These are phyloP conservation scores for Epsilonema sp. DNA, from an alignment of 2,888 invertebrate genomes.

Conservation along the genomic window DNA sequence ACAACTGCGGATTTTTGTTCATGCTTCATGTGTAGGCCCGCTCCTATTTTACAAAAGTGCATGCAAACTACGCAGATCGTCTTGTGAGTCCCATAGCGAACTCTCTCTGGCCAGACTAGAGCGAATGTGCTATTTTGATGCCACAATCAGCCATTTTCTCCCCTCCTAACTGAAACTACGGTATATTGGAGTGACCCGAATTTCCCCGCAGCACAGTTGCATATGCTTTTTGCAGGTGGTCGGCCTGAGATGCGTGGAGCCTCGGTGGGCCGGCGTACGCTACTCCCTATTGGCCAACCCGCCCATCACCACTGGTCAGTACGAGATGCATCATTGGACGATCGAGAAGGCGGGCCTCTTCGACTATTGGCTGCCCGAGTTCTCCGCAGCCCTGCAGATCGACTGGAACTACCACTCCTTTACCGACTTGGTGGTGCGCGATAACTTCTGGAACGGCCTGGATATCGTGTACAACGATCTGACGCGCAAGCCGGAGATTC, in stretches of 20 bases:
- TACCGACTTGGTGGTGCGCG: conserved; percentile 42
- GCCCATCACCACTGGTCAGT: conserved; percentile 36
- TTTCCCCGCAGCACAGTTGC: background rate
- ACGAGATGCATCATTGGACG: conserved; percentile 63
- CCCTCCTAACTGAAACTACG: no score
- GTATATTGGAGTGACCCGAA: no score
- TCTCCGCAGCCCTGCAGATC: conserved; percentile 37
- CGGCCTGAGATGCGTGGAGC: conserved; percentile 65
- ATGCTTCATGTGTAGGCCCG: no score
- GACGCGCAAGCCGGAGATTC: conserved; percentile 42
- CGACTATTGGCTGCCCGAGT: conserved; percentile 44
- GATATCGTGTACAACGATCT: conserved; percentile 84
- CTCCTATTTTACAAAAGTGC: no score
- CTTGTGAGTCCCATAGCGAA: no score
- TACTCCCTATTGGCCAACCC: conserved; percentile 64
- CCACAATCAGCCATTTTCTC: background rate
- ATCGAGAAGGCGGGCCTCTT: conserved; percentile 78
- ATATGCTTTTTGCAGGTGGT: conserved; percentile 43
- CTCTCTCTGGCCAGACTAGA: no score
- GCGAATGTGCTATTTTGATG: no score
- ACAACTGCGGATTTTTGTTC: no score
- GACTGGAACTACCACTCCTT: conserved; percentile 40
- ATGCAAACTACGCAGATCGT: no score
- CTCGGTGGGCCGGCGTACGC: conserved; percentile 79
- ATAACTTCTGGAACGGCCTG: conserved; percentile 77